A percentile compares a stretch with the other conserved stretches of the same genome.
Evolutionary conservation across 2,888 invertebrate species (phyloP).

Genomic region (Cryptus viduatorius): DNA sequence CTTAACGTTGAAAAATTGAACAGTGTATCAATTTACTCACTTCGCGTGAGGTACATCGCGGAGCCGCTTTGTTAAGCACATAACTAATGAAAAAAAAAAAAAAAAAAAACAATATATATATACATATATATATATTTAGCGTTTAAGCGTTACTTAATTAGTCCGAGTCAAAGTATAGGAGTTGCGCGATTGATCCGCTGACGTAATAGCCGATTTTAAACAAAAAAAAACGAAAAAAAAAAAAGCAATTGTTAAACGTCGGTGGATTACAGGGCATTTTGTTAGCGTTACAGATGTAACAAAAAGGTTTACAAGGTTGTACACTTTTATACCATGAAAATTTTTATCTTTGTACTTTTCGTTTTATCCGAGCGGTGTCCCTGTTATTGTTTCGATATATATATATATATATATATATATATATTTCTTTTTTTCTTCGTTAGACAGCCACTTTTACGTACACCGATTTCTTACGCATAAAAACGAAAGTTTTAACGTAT

Average conservation of each 20-base stretch:
- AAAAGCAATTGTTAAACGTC: constrained; percentile 34
- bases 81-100: constrained; percentile 63
- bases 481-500: background rate
- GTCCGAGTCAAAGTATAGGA: constrained; percentile 72
- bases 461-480: background rate
- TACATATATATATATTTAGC: constrained; percentile 70
- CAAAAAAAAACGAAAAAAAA: background rate
- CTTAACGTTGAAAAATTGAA: constrained; percentile 74
- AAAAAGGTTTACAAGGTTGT: constrained; percentile 63
- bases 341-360: constrained; percentile 61
- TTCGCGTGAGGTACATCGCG: constrained; percentile 38
- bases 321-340: constrained; percentile 67
- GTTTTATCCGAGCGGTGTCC: constrained; percentile 32
- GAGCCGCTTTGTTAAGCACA: constrained; percentile 80
- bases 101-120: constrained; percentile 42
- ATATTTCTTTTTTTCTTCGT: constrained; percentile 18
- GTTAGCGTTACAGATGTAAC: constrained; percentile 63
- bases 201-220: constrained; percentile 23
- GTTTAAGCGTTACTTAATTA: constrained; percentile 74
- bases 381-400: background rate
- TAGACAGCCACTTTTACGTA: background rate
- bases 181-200: constrained; percentile 64
- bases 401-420: background rate
- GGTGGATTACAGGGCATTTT: constrained; percentile 66
- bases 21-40: constrained; percentile 58